Evolutionary conservation across 37 sponge, comb jelly and placozoan genomes (phyloP).

Genomic region (Hexactinellida sp.): DNA sequence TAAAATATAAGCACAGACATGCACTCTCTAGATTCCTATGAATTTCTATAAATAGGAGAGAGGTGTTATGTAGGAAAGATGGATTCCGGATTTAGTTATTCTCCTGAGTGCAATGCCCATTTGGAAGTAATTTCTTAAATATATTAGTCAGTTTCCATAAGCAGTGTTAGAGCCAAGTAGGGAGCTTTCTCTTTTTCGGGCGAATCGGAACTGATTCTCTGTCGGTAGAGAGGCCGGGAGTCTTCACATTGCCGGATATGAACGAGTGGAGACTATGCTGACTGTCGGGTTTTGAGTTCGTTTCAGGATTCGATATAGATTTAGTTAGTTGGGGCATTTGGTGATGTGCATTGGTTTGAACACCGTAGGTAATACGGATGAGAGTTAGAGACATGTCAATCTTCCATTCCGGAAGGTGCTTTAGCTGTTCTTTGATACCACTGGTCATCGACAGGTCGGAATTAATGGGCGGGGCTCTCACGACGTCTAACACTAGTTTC

Average conservation of each 20-base stretch:
- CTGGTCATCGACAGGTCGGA: not conserved
- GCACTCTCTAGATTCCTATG: too few species aligned
- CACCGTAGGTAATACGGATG: not conserved
- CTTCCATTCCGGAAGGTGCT: not conserved
- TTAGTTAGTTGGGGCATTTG: not conserved
- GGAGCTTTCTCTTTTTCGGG: not conserved
- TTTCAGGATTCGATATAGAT: not conserved
- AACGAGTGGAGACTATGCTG: too few species aligned
- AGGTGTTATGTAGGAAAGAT: too few species aligned
- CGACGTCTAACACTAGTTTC: not conserved
- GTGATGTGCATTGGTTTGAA: too few species aligned
- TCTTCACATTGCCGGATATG: too few species aligned
- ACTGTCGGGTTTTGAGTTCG: too few species aligned
- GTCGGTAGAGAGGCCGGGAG: not conserved
- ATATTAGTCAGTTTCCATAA: too few species aligned
- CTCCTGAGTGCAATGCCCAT: too few species aligned
- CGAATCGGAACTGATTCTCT: not conserved
- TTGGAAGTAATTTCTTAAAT: too few species aligned
- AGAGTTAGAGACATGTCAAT: not conserved
- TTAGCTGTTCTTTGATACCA: not conserved
- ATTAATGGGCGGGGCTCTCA: not conserved
- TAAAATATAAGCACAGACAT: too few species aligned
- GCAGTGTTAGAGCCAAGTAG: constrained; percentile 10
- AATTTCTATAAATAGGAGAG: too few species aligned
- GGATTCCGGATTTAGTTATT: too few species aligned